phyloP scores from a whole-genome alignment of 2,888 invertebrate species.

The Melieria omissa region DNA sequence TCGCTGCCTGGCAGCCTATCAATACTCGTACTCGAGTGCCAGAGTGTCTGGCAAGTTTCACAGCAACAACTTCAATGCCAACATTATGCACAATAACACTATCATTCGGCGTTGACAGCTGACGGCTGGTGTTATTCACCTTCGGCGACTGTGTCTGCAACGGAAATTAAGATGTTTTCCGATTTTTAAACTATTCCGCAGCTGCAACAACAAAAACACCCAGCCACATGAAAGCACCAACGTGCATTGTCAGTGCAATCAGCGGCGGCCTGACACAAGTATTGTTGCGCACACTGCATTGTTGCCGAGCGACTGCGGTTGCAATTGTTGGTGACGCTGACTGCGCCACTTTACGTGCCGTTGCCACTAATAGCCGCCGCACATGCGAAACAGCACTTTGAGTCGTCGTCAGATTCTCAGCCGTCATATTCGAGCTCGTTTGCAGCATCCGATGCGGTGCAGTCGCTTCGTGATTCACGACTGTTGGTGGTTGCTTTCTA shows the following conservation, averaged over 20 bases:
- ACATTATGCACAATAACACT: not conserved
- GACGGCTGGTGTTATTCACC: conserved; percentile 14
- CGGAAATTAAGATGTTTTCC: conserved; percentile 38
- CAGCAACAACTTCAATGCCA: conserved; percentile 19
- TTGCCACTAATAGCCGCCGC: conserved; percentile 4
- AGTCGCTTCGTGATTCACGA: not conserved
- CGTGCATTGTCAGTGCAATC: too few species aligned
- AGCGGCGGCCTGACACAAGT: too few species aligned
- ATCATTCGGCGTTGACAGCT: not conserved
- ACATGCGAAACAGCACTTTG: conserved; percentile 6
- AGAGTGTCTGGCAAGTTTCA: conserved; percentile 30
- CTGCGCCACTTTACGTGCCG: too few species aligned
- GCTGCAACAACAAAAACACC: not conserved
- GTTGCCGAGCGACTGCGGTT: too few species aligned
- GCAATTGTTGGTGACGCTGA: not conserved
- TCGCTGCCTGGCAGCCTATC: too few species aligned
- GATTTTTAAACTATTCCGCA: conserved; percentile 18
- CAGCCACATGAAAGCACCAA: conserved; percentile 9
- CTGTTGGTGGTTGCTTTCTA: not conserved
- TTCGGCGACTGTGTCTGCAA: conserved; percentile 30
- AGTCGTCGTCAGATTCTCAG: not conserved
- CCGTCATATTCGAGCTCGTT: not conserved
- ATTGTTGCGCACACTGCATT: too few species aligned
- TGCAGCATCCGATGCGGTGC: not conserved
- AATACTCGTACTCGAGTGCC: not conserved